A percentile compares a stretch with the other conserved stretches of the same genome.
Evolutionary conservation across 1,140 invertebrate genomes (phyloP).

Genomic region (Drosophila ananassae): DNA sequence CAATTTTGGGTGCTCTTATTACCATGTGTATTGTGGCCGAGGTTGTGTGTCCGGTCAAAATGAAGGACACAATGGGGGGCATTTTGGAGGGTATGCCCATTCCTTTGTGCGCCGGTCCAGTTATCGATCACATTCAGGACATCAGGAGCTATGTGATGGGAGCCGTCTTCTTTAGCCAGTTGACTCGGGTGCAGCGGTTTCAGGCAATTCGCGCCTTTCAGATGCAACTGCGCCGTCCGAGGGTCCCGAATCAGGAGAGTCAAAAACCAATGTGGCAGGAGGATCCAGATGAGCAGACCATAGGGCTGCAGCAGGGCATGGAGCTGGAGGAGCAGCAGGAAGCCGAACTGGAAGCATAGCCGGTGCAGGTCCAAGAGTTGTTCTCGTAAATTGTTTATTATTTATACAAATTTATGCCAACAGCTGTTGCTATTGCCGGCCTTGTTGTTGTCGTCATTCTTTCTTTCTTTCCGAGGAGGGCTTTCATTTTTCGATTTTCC

Average conservation of each 20-base stretch:
- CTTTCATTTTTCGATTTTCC: constrained; percentile 29
- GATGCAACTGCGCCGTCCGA: constrained; percentile 15
- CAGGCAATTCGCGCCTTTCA: constrained; percentile 35
- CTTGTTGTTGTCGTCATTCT: constrained; percentile 33
- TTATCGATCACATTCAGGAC: constrained; percentile 31
- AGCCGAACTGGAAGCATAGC: not conserved
- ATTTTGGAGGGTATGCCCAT: constrained; percentile 23
- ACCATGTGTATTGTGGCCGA: constrained; percentile 20
- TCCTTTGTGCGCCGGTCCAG: constrained; percentile 9
- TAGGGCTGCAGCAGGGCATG: not conserved
- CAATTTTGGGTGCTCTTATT: constrained; percentile 3
- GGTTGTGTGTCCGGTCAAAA: constrained; percentile 12
- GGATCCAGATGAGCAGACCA: not conserved
- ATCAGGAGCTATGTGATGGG: constrained; percentile 26
- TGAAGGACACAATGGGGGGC: constrained; percentile 28
- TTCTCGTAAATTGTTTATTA: constrained; percentile 72
- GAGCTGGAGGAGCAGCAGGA: not conserved
- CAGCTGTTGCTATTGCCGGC: constrained; percentile 59
- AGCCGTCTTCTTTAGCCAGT: constrained; percentile 19
- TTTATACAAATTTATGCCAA: constrained; percentile 75
- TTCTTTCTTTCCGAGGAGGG: constrained; percentile 16
- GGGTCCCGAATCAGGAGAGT: not conserved
- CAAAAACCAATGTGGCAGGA: not conserved
- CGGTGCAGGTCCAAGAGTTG: constrained; percentile 7
- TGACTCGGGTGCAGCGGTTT: constrained; percentile 42